Conservation (phyloP, 2,797 vertebrate genomes). For the Microtus agrestis region DNA sequence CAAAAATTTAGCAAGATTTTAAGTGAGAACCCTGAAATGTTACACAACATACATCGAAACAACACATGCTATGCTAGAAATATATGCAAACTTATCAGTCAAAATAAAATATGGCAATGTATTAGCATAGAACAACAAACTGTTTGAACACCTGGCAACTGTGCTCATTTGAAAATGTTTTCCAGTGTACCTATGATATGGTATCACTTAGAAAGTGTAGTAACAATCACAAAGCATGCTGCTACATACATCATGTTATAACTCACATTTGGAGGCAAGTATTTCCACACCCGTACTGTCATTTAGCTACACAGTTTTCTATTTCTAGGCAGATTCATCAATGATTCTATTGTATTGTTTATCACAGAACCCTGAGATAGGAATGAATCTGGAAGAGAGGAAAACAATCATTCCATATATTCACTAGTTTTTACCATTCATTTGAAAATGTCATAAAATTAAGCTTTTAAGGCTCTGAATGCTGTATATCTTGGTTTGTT, state of each 20-base stretch:
- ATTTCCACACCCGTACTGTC: neutral
- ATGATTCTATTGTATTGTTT: neutral
- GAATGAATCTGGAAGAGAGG: neutral
- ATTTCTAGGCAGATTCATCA: neutral
- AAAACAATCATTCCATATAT: neutral
- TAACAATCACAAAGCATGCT: neutral
- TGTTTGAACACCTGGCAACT: neutral
- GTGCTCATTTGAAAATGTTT: neutral
- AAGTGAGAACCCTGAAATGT: neutral
- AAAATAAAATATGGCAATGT: neutral
- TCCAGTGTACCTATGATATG: neutral
- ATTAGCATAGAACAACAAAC: neutral
- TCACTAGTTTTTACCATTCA: neutral
- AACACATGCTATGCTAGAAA: neutral
- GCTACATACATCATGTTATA: rapidly evolving
- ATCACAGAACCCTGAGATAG: neutral
- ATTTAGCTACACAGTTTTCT: neutral
- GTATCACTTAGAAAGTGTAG: neutral
- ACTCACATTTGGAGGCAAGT: neutral
- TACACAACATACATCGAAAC: neutral
- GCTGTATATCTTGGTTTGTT: neutral
- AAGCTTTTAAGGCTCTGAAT: neutral
- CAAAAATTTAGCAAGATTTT: neutral
- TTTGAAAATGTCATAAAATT: neutral
- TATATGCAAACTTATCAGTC: neutral